Percentiles rank a stretch among this genome's conserved stretches.
Conservation (phyloP, 2,113 vertebrate genomes). For the Cyanoliseus patagonus region DNA sequence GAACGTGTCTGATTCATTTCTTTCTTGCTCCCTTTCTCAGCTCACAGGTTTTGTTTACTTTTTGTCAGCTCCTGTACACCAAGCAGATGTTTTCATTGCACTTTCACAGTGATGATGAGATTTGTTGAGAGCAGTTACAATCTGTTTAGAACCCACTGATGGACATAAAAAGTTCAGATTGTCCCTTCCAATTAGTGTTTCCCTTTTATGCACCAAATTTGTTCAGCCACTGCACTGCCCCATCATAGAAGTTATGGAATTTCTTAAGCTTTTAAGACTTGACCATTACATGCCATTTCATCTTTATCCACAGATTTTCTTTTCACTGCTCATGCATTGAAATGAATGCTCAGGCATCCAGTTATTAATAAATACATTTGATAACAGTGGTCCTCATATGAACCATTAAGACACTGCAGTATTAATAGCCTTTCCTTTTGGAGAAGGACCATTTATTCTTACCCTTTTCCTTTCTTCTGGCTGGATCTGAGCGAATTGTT, state of each 20-base stretch:
- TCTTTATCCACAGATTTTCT: conserved; percentile 33
- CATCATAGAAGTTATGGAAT: not conserved
- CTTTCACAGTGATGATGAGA: not conserved
- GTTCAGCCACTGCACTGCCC: not conserved
- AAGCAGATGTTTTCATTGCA: not conserved
- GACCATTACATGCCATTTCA: not conserved
- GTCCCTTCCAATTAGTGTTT: conserved; percentile 31
- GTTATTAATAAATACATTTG: conserved; percentile 58
- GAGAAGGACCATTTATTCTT: conserved; percentile 47
- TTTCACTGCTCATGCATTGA: not conserved
- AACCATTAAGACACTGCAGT: conserved; percentile 35
- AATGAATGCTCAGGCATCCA: not conserved
- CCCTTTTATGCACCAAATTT: conserved; percentile 3
- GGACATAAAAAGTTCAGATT: conserved; percentile 12
- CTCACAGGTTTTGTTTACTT: not conserved
- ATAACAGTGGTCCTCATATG: conserved; percentile 41
- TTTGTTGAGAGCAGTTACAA: conserved; percentile 21
- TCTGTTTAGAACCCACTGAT: conserved; percentile 43
- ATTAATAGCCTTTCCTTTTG: conserved; percentile 61
- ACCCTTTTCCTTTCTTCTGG: conserved; percentile 25
- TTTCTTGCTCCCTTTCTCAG: not conserved
- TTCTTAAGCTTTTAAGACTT: conserved; percentile 26
- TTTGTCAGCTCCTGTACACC: not conserved
- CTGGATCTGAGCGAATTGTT: conserved; percentile 10
- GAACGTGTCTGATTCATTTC: not conserved